A percentile compares a stretch with the other conserved stretches of the same genome.
Evolutionary conservation across 2,797 vertebrate species (phyloP).

Genomic region (Xerus rutilus): DNA sequence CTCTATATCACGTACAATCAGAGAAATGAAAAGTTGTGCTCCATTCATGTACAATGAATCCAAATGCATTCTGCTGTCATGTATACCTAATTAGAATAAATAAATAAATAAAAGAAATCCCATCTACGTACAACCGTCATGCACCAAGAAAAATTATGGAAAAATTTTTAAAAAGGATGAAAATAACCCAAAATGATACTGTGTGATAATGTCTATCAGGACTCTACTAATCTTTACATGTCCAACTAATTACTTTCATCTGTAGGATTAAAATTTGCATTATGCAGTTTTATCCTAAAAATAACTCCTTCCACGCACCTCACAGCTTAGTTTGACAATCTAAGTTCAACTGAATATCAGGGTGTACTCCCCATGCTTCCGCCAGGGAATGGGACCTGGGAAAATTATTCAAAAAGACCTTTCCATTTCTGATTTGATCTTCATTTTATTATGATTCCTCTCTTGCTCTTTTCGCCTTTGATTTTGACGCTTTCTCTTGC

Average conservation of each 20-base stretch:
- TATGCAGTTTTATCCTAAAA: slow-evolving; percentile 53
- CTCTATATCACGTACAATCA: too few species aligned
- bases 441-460: slow-evolving; percentile 4
- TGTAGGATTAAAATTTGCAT: slow-evolving; percentile 37
- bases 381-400: not conserved
- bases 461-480: not conserved
- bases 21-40: too few species aligned
- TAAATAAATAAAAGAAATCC: too few species aligned
- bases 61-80: too few species aligned
- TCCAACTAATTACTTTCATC: slow-evolving; percentile 51
- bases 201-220: not conserved
- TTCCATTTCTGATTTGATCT: slow-evolving; percentile 31
- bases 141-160: too few species aligned
- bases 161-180: too few species aligned
- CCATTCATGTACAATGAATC: too few species aligned
- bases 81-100: too few species aligned
- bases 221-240: slow-evolving; percentile 46
- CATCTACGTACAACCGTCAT: too few species aligned
- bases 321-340: not conserved
- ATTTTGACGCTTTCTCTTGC: slow-evolving; percentile 11
- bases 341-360: not conserved
- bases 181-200: not conserved
- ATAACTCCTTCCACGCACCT: not conserved
- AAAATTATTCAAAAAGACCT: not conserved
- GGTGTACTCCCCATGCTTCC: not conserved